Conservation (phyloP, 2,113 vertebrate genomes). For the Chionodraco myersi region DNA sequence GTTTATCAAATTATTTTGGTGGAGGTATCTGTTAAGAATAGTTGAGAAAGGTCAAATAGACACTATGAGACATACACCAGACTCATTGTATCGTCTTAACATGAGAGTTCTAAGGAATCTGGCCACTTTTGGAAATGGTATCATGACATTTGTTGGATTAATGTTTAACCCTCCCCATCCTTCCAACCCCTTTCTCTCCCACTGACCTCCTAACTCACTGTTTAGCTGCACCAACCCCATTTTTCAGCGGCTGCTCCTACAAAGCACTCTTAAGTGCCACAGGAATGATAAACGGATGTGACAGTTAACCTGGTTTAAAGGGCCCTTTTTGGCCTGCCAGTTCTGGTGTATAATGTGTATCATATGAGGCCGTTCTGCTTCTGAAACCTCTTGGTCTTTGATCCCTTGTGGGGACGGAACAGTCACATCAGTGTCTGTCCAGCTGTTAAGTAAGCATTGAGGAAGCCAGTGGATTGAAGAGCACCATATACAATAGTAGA, state of each 20-base stretch:
- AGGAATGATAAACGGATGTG: constrained; percentile 69
- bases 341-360: constrained; percentile 75
- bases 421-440: constrained; percentile 45
- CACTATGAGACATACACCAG: background rate
- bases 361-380: constrained; percentile 70
- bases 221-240: constrained; percentile 47
- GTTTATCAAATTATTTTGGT: background rate
- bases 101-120: background rate
- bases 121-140: constrained; percentile 19
- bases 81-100: background rate
- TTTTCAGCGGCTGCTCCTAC: constrained; percentile 51
- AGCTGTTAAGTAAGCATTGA: constrained; percentile 24
- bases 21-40: background rate
- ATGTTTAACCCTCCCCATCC: constrained; percentile 13
- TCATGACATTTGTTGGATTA: constrained; percentile 40
- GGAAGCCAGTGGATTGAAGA: constrained; percentile 24
- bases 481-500: background rate
- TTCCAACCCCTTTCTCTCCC: constrained; percentile 20
- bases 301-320: constrained; percentile 74
- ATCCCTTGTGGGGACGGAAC: constrained; percentile 60
- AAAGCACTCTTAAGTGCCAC: constrained; percentile 46
- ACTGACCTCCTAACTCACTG: constrained; percentile 50
- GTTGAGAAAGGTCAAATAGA: background rate
- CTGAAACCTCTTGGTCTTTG: constrained; percentile 63
- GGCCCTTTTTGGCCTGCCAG: constrained; percentile 63